phyloP scores from a whole-genome alignment of 2,113 vertebrate genomes.

The Cynocephalus volans region DNA sequence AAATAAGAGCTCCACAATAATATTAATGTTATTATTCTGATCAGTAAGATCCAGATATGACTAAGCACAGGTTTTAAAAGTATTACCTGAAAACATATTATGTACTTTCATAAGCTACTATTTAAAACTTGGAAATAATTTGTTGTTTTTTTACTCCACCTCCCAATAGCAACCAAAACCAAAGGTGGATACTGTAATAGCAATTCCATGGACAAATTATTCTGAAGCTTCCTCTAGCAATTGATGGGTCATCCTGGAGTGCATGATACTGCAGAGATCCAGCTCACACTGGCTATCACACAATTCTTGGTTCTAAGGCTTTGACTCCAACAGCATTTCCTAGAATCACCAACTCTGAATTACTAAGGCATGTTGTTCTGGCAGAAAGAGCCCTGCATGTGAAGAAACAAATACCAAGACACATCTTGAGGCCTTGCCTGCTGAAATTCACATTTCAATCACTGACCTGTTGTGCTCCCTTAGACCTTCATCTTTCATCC shows the following conservation, averaged over 20 bases:
- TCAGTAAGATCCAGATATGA: not conserved
- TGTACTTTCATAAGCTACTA: conserved; percentile 8
- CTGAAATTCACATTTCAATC: conserved; percentile 46
- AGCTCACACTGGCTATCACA: not conserved
- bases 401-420: conserved; percentile 37
- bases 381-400: conserved; percentile 30
- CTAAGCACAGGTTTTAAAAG: not conserved
- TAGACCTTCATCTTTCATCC: conserved; percentile 45
- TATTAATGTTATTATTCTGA: not conserved
- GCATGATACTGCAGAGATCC: not conserved
- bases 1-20: not conserved
- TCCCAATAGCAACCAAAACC: not conserved
- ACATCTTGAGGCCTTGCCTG: not conserved
- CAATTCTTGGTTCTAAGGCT: not conserved
- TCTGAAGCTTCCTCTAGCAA: not conserved
- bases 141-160: not conserved
- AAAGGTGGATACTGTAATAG: not conserved
- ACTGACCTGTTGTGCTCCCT: not conserved
- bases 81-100: not conserved
- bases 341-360: conserved; percentile 52
- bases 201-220: not conserved
- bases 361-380: not conserved
- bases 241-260: not conserved
- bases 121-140: conserved; percentile 41
- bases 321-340: conserved; percentile 45